Evolutionary conservation across 92 coral and sea anemone species (phyloP).

Genomic region (Palythoa grandis): DNA sequence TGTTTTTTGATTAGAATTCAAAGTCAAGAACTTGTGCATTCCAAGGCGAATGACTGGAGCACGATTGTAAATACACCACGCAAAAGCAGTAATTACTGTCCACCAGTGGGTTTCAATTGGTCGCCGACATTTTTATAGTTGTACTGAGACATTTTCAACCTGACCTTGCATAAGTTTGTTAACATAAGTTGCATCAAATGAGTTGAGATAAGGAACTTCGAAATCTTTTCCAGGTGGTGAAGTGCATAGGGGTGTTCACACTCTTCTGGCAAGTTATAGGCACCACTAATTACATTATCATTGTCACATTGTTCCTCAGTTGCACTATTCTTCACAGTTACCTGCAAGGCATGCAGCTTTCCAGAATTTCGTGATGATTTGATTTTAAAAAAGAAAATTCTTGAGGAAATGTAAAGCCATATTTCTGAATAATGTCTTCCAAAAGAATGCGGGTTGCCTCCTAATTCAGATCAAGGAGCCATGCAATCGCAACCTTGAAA

Average conservation of each 20-base stretch:
- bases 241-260: neutral
- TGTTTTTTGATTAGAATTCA: conserved; percentile 13
- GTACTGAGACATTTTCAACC: conserved; percentile 6
- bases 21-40: conserved; percentile 6
- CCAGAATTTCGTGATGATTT: too few species aligned
- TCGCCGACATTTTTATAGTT: conserved; percentile 20
- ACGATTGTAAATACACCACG: conserved; percentile 26
- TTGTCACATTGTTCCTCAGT: too few species aligned
- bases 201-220: neutral
- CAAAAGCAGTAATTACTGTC: conserved; percentile 36
- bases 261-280: too few species aligned
- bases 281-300: too few species aligned
- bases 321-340: too few species aligned
- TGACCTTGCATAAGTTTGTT: conserved; percentile 23
- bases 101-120: conserved; percentile 29
- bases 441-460: too few species aligned
- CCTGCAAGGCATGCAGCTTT: too few species aligned
- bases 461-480: too few species aligned
- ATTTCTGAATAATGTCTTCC: too few species aligned
- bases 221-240: neutral
- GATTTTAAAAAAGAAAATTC: too few species aligned
- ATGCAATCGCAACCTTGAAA: too few species aligned
- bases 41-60: conserved; percentile 23
- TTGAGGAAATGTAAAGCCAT: too few species aligned
- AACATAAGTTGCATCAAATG: neutral